A percentile compares a stretch with the other conserved stretches of the same genome.
Evolutionary conservation across 2,797 vertebrate genomes (phyloP).

Genomic region (Gymnoscopelus braueri): DNA sequence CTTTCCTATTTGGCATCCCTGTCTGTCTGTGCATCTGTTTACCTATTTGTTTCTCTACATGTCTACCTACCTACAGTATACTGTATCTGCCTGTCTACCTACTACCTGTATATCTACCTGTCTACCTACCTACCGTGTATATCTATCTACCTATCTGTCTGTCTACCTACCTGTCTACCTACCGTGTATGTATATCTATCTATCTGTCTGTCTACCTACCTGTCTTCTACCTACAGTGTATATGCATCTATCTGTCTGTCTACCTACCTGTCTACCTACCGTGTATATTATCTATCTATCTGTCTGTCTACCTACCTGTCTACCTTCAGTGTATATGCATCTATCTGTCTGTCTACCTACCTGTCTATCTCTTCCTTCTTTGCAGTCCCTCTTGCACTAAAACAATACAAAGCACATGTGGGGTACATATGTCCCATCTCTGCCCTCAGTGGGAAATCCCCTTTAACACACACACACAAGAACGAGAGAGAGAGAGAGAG

Average conservation of each 20-base stretch:
- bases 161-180: conserved; percentile 16
- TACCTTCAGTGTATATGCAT: conserved; percentile 15
- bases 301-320: conserved; percentile 21
- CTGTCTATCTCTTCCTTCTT: neutral
- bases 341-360: conserved; percentile 12
- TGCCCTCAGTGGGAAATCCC: no score
- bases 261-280: no score
- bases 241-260: conserved; percentile 8
- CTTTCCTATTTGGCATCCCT: no score
- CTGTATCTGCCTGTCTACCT: no score
- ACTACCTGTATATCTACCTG: no score
- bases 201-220: conserved; percentile 21
- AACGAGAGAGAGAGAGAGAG: neutral
- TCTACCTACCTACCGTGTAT: no score
- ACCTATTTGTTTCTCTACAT: neutral
- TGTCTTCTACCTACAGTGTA: conserved; percentile 1
- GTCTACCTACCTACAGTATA: no score
- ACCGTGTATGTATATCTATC: conserved; percentile 21
- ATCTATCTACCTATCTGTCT: conserved; percentile 10
- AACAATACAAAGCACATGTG: conserved; percentile 7
- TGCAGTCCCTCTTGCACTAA: conserved; percentile 14
- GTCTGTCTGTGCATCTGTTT: neutral
- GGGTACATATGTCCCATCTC: conserved; percentile 50
- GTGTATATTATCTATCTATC: conserved; percentile 13
- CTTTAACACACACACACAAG: conserved; percentile 23